Conservation (phyloP, 1,140 invertebrate genomes). For the Nixonia krombeini region DNA sequence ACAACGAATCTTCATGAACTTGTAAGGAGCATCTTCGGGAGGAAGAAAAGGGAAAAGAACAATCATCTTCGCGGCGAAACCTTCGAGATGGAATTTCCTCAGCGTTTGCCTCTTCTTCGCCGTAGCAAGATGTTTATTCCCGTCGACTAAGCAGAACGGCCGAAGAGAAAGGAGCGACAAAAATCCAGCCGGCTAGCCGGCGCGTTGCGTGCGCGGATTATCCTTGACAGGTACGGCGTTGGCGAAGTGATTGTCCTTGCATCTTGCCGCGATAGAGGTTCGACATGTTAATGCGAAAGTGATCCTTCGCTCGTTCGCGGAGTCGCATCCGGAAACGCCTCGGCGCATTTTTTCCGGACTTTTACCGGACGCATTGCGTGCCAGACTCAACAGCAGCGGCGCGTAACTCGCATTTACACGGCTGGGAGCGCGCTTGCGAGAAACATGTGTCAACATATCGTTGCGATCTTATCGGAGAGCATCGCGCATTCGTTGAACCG, state of each 20-base stretch:
- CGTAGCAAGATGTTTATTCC: constrained; percentile 30
- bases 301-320: no score
- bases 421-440: constrained; percentile 41
- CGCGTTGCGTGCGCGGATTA: constrained; percentile 26
- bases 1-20: no score
- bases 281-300: neutral
- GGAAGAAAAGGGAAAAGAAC: neutral
- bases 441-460: constrained; percentile 44
- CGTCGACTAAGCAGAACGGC: constrained; percentile 31
- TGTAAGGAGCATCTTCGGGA: no score
- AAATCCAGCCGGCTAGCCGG: constrained; percentile 14
- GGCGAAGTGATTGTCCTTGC: constrained; percentile 39
- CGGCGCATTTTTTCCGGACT: constrained; percentile 32
- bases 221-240: constrained; percentile 27
- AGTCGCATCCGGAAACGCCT: constrained; percentile 21
- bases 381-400: constrained; percentile 34
- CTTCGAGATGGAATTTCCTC: constrained; percentile 20
- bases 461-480: constrained; percentile 50
- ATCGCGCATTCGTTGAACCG: constrained; percentile 22
- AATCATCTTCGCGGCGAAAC: neutral
- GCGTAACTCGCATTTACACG: constrained; percentile 65
- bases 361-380: constrained; percentile 36
- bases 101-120: constrained; percentile 12
- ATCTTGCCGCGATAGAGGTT: constrained; percentile 4
- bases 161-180: constrained; percentile 30